Evolutionary conservation across 2,888 invertebrate genomes (phyloP).

Genomic region (Ophion ellenae): DNA sequence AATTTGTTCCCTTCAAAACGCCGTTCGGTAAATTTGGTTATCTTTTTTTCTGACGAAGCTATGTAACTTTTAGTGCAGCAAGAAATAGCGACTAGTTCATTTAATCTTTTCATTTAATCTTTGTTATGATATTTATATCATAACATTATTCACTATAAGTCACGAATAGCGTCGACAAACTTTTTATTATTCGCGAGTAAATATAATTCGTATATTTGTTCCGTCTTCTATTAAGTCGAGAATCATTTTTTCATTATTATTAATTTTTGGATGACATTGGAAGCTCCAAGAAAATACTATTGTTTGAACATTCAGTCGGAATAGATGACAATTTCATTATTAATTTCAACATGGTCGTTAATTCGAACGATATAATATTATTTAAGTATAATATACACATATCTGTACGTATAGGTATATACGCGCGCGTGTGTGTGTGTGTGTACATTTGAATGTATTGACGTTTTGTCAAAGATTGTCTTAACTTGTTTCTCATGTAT

Average conservation of each 20-base stretch:
- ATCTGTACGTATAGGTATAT: constrained; percentile 13
- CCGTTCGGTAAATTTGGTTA: too few species aligned
- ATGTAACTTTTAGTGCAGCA: too few species aligned
- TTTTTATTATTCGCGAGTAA: constrained; percentile 18
- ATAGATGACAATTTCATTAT: constrained; percentile 50
- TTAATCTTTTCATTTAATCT: too few species aligned
- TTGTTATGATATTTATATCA: too few species aligned
- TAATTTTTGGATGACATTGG: constrained; percentile 46
- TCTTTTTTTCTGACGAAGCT: too few species aligned
- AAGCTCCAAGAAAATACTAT: constrained; percentile 65
- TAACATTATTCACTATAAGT: background rate
- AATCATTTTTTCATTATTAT: constrained; percentile 15
- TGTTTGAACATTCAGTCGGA: constrained; percentile 62
- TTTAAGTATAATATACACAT: constrained; percentile 12
- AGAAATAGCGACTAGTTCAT: too few species aligned
- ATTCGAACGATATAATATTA: constrained; percentile 42
- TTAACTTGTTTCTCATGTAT: constrained; percentile 34
- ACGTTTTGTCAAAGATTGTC: constrained; percentile 72
- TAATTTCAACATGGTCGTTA: constrained; percentile 45
- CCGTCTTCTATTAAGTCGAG: constrained; percentile 32
- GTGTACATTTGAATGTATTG: constrained; percentile 56
- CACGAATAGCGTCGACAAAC: background rate
- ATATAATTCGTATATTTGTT: constrained; percentile 46
- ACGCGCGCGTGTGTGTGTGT: constrained; percentile 30
- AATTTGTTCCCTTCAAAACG: too few species aligned